phyloP scores from a whole-genome alignment of 92 coral and sea anemone species.

The Porites divaricata region DNA sequence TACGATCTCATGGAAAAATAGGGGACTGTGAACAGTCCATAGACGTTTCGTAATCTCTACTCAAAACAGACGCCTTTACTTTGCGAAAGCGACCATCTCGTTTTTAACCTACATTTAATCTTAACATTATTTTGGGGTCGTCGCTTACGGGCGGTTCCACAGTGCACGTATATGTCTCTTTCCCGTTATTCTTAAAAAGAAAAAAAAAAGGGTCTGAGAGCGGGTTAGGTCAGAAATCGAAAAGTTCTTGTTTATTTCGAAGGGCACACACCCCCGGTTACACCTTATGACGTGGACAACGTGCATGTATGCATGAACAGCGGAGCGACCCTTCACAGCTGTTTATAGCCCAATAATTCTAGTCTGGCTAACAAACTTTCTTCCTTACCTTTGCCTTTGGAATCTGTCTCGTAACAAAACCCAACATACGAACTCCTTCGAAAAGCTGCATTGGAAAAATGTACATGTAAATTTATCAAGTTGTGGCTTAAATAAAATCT shows the following conservation, averaged over 20 bases:
- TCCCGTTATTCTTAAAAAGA: background rate
- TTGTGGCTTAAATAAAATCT: background rate
- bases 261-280: constrained; percentile 38
- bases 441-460: constrained; percentile 33
- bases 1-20: too few relatives aligned
- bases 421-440: constrained; percentile 46
- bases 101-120: too few relatives aligned
- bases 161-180: too few relatives aligned
- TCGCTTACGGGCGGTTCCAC: too few relatives aligned
- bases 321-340: background rate
- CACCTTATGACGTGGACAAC: constrained; percentile 36
- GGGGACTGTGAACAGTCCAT: too few relatives aligned
- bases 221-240: background rate
- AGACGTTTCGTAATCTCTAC: too few relatives aligned
- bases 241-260: background rate
- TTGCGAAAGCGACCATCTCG: too few relatives aligned
- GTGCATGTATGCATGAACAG: background rate
- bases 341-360: too few relatives aligned
- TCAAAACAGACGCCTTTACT: too few relatives aligned
- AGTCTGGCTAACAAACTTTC: too few relatives aligned
- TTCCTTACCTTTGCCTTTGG: constrained; percentile 43
- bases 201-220: too few relatives aligned
- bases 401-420: constrained; percentile 29
- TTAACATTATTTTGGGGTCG: background rate
- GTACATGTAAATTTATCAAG: background rate